These are phyloP conservation scores for Tribolium madens DNA, from an alignment of 1,140 invertebrate species.

Conservation along the genomic window DNA sequence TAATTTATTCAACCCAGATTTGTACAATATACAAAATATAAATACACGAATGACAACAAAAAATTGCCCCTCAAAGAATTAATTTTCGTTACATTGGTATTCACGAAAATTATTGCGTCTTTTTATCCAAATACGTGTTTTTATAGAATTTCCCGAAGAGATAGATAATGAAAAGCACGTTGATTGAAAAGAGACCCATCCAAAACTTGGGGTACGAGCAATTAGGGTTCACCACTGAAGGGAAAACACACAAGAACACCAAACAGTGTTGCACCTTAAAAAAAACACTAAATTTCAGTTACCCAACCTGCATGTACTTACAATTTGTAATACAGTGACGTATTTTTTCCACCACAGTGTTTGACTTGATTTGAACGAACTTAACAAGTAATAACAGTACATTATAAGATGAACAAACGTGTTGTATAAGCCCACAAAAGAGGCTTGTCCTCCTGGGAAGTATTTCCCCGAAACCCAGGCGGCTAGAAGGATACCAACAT, in stretches of 20 bases:
- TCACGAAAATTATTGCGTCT: not conserved
- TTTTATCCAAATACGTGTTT: constrained; percentile 3
- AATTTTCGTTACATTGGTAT: too few species aligned
- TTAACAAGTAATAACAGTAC: constrained; percentile 84
- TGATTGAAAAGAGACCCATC: constrained; percentile 6
- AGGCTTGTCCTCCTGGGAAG: constrained; percentile 84
- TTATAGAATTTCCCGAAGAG: constrained; percentile 9
- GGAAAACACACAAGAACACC: not conserved
- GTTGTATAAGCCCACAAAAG: constrained; percentile 83
- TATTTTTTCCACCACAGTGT: not conserved
- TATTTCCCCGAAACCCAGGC: constrained; percentile 84
- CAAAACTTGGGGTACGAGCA: constrained; percentile 3
- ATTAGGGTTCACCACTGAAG: not conserved
- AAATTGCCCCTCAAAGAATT: too few species aligned
- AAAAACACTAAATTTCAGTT: not conserved
- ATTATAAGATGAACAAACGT: constrained; percentile 89
- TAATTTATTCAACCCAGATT: not conserved
- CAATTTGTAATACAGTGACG: not conserved
- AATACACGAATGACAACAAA: too few species aligned
- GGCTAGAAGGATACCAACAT: constrained; percentile 85
- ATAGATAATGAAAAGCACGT: not conserved
- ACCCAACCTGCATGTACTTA: not conserved
- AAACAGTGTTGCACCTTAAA: not conserved
- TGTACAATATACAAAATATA: not conserved
- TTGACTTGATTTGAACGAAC: not conserved